Base-by-base conservation (phyloP, 1,140 invertebrate species). In the Philotrypesis tridentata region DNA sequence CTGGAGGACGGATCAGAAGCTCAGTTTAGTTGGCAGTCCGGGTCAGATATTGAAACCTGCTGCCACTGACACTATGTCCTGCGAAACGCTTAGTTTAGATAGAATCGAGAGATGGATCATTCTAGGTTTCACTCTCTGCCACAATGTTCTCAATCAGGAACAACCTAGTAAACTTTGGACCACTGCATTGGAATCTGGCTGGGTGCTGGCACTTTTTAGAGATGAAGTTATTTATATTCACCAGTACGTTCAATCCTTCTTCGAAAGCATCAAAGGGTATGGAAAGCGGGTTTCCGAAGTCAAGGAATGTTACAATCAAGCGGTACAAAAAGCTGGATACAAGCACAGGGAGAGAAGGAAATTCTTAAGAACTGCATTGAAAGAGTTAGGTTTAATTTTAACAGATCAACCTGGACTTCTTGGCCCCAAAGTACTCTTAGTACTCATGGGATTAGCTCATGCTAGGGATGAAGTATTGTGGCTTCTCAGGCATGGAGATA, bases 181-280 rank as follows among this genome's bases (percentile, higher is more conserved):
- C 7, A 95, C 95, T 82, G 97, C 98, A 11, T 91, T 99, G 11
- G 97, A 99, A 88, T 97, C 96, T 33, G 96, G 97, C 21, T 99
- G 98, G 96, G 97, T 99, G 3, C 93, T 99, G 31, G 96, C 97
- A 14, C 91, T 99, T 5, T 99, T 99, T 89, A 93, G 99, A 73
- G 99, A 99, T 93, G 99, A 99, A 93, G 97, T 99, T 0, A 94
- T 99, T 74, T 96, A 98, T 86, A 98, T 98, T 82, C 98, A 99
- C 92, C 94, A 96, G 29, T 99, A 98, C 87, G 96, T 99, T 83
- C 96, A 97, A 88, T 93, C 93, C 55, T 99, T 97, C 89, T 99
- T 99, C 91, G 99, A 99, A 89, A 94, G 95, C 9, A 95, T 99
- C 31, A 99, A 99, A 93, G 98, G 98, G 1, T 98, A 98, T 88